Conservation (phyloP, 2,888 invertebrate species). For the Globia sparganii region DNA sequence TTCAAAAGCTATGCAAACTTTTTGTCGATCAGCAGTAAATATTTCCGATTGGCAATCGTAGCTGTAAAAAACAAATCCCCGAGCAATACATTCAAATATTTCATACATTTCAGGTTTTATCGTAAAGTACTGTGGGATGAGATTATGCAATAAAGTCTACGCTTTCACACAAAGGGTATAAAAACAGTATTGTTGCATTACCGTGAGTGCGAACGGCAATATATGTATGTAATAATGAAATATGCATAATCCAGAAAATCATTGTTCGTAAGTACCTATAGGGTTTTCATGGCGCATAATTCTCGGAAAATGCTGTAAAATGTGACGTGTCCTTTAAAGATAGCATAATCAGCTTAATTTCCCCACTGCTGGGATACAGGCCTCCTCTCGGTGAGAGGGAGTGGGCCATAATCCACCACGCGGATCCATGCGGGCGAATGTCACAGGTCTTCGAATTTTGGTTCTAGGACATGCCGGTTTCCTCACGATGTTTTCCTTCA, state of each 20-base stretch:
- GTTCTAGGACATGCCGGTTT: background rate
- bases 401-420: background rate
- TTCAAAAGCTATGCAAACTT: constrained; percentile 18
- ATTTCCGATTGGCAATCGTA: constrained; percentile 27
- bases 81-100: constrained; percentile 26
- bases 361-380: no score
- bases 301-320: background rate
- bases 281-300: constrained; percentile 43
- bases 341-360: background rate
- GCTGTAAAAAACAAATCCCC: constrained; percentile 30
- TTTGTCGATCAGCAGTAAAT: constrained; percentile 35
- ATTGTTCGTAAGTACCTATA: constrained; percentile 53
- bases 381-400: background rate
- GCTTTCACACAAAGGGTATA: constrained; percentile 46
- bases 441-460: background rate
- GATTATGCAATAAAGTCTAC: constrained; percentile 47
- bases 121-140: constrained; percentile 27
- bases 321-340: background rate
- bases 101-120: constrained; percentile 42
- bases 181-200: constrained; percentile 59
- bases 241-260: constrained; percentile 51
- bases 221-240: constrained; percentile 52
- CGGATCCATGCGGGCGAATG: no score
- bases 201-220: constrained; percentile 50
- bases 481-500: background rate